Evolutionary conservation across 2,888 invertebrate species (phyloP), one percentile per base, ranked within the genome.

Genomic region (Abscondita cerata): DNA sequence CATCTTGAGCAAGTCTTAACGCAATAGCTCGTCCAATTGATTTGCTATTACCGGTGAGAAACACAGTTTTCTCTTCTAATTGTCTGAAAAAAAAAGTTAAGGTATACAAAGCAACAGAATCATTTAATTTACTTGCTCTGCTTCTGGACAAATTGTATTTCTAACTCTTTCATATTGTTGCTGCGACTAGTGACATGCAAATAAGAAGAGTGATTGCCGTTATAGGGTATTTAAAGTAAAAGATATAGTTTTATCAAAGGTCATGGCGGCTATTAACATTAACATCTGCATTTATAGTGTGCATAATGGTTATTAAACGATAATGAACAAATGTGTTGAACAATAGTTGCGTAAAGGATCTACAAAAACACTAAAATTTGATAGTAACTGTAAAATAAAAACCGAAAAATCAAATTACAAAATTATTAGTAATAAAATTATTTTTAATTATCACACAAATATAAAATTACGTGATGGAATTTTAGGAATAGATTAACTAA

Each of bases 11-110:
- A 1, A 92, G 91, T 82, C 95, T 97, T 58, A 97, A 77, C 2
- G 96, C 98, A 71, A 98, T 97, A 12, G 91, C 92, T 81, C 96
- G 93, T 0, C 98, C 98, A 74, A 98, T 98, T 20, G 98, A 98
- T 71, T 98, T 86, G 55, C 96, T 96, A 12, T 95, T 98, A 44
- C 98, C 98, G 20, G 97, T 96, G 68, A 98, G 94, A 75, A 98
- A 96, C 56, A 96, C 82, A 1, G 98, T 98, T 69, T 90, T 89
- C 1, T 97, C 97, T 67, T 93, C 93, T 68, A 92, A 82, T 81
- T 88, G 88, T 57, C 90, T 89, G 69, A 16, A 64, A 72, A 33
- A 54, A 54, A 9, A 36, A 36, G 11, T 5, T 36, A 36, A 36
- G 11, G 4, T 36, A n/a, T 36, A n/a, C n/a, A n/a, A n/a, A n/a